Evolutionary conservation across 2,888 invertebrate genomes (phyloP).

Genomic region (Stramonita haemastoma): DNA sequence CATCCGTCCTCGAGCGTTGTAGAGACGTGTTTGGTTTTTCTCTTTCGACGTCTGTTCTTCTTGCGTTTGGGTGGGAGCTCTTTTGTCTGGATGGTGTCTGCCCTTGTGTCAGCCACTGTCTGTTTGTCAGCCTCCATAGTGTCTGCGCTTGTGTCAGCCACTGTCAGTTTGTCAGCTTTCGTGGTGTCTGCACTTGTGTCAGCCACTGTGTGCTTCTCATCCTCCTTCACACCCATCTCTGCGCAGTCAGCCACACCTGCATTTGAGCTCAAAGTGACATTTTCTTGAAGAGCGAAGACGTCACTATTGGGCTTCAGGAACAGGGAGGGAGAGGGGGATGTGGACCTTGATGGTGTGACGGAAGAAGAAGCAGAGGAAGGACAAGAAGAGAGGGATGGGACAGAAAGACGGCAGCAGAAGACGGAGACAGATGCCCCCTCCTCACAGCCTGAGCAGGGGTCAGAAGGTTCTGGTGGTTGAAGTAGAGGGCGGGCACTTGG

Average conservation of each 20-base stretch:
- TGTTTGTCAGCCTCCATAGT: not conserved
- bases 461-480: slow-evolving; percentile 36
- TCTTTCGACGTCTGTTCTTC: not conserved
- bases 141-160: too few relatives aligned
- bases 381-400: not conserved
- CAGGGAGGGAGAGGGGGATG: not conserved
- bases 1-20: too few relatives aligned
- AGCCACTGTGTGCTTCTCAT: too few relatives aligned
- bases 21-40: not conserved
- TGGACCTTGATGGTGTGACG: not conserved
- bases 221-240: too few relatives aligned
- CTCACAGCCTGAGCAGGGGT: not conserved
- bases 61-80: not conserved
- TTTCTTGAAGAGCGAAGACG: not conserved
- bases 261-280: not conserved
- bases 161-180: too few relatives aligned
- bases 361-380: not conserved
- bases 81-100: not conserved
- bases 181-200: too few relatives aligned
- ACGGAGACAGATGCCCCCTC: not conserved
- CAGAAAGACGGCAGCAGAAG: not conserved
- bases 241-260: too few relatives aligned
- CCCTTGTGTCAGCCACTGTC: not conserved
- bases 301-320: too few relatives aligned
- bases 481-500: slow-evolving; percentile 31